These are phyloP conservation scores for Oostethus manadensis DNA, from an alignment of 2,113 vertebrate species.

Conservation along the genomic window DNA sequence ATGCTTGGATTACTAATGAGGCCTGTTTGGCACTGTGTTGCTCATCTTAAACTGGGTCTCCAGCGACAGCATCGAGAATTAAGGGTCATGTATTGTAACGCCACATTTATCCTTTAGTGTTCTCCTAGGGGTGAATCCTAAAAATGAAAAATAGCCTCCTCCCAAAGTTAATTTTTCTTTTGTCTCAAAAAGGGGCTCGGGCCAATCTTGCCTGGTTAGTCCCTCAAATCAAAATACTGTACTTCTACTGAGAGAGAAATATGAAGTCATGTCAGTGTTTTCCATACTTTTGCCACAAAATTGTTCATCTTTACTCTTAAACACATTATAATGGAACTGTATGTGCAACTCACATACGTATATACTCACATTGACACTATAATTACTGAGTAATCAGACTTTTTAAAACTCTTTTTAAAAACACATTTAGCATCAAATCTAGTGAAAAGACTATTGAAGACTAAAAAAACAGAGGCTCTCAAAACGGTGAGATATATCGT, in stretches of 20 bases:
- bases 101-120: neutral
- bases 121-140: conserved; percentile 1
- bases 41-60: conserved; percentile 17
- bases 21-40: neutral
- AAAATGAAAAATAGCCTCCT: conserved; percentile 24
- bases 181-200: neutral
- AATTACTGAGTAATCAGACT: too few relatives aligned
- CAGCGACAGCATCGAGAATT: conserved; percentile 20
- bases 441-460: too few relatives aligned
- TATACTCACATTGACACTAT: too few relatives aligned
- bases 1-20: conserved; percentile 55
- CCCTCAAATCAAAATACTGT: conserved; percentile 12
- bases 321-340: too few relatives aligned
- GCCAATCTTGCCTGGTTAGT: conserved; percentile 53
- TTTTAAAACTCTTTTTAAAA: too few relatives aligned
- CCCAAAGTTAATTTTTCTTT: conserved; percentile 24
- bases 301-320: too few relatives aligned
- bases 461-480: too few relatives aligned
- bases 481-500: too few relatives aligned
- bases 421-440: too few relatives aligned
- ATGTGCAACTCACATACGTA: too few relatives aligned
- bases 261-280: too few relatives aligned
- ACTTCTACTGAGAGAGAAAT: conserved; percentile 10
- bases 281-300: too few relatives aligned
- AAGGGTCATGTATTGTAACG: conserved; percentile 9